Evolutionary conservation across 2,113 vertebrate genomes (phyloP), one percentile per base, ranked within the genome.

Genomic region (Electrona antarctica): DNA sequence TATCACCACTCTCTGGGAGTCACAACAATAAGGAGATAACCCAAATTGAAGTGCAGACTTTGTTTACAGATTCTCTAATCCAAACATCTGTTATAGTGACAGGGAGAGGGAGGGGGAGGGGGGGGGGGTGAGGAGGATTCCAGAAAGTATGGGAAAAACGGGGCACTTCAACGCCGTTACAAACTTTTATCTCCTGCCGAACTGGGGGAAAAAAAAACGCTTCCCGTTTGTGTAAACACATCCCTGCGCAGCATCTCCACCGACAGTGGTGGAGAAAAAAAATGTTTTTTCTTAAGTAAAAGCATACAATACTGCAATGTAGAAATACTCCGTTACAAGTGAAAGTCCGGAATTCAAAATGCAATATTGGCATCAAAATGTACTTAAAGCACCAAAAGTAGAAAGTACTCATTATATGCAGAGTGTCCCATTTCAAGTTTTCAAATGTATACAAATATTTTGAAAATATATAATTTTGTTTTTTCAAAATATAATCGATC

Each of bases 11-110:
- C 94, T 92, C 79, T 78, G 95, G 96, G 95, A 97, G 95, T 95
- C 94, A 95, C 92, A 95, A 95, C 95, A 95, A 95, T 95, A 94
- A 95, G 94, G 93, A 93, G 94, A 97, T 95, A 95, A 90, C 92
- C 94, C 90, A 95, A 93, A 95, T 92, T 93, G 92, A 97, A 96
- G 95, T 94, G 93, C 94, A 95, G 94, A 96, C 94, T 94, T 93
- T 88, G 96, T 97, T 97, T 97, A 98, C 94, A 96, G 93, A 97
- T 94, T 91, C 94, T 41, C 94, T 94, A 96, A 96, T 96, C 93
- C 94, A 95, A 96, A 95, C 96, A 98, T 98, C 95, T 98, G 95
- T 95, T 97, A 93, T 93, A 96, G 95, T 96, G 95, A 95, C 95
- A 94, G 94, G 94, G 94, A 94, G 94, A 94, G 95, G 82, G 83